Evolutionary conservation across 2,888 invertebrate species (phyloP).

Genomic region (Synergus laeviventris): DNA sequence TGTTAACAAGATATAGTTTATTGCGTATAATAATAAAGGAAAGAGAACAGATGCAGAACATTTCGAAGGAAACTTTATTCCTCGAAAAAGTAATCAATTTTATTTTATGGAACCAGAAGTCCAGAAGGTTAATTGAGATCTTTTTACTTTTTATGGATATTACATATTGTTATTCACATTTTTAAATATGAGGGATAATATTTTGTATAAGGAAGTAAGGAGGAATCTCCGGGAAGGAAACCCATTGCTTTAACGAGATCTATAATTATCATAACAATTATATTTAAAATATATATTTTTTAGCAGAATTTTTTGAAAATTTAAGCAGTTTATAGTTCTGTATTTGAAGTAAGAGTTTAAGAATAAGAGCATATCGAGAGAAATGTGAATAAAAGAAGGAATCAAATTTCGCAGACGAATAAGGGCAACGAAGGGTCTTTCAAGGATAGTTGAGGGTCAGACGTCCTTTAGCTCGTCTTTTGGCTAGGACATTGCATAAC

Average conservation of each 20-base stretch:
- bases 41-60: conserved; percentile 8
- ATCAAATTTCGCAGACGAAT: not conserved
- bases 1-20: conserved; percentile 8
- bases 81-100: conserved; percentile 9
- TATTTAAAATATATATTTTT: no score
- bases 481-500: conserved; percentile 16
- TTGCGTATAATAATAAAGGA: not conserved
- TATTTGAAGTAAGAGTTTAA: no score
- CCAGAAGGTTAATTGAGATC: conserved; percentile 21
- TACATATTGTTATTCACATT: no score
- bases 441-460: conserved; percentile 12
- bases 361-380: not conserved
- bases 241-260: no score
- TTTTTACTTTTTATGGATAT: not conserved
- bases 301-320: no score
- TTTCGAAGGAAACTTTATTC: not conserved
- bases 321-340: not conserved
- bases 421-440: not conserved
- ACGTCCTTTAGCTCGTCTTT: conserved; percentile 8
- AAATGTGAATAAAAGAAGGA: not conserved
- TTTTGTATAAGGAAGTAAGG: not conserved
- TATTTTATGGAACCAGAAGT: conserved; percentile 15
- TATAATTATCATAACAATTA: no score
- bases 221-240: not conserved
- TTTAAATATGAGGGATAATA: not conserved